Evolutionary conservation across 2,797 vertebrate genomes (phyloP).

Genomic region (Oceanodroma leucorhoa): DNA sequence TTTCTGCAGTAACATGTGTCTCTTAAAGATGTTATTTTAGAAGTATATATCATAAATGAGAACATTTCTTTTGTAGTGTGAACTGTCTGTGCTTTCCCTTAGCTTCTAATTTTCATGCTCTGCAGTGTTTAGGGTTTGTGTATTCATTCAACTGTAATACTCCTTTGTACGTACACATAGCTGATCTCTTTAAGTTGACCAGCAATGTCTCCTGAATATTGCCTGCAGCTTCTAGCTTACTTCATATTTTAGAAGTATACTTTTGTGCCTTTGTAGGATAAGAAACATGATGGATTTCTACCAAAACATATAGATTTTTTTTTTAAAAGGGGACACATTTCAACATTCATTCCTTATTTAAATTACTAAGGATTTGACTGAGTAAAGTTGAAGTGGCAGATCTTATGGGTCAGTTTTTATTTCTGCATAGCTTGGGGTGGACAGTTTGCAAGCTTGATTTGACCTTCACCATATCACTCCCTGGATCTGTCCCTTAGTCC

Average conservation of each 20-base stretch:
- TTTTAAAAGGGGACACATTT: background rate
- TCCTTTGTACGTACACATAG: background rate
- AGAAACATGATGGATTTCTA: background rate
- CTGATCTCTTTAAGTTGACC: background rate
- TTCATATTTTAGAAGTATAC: background rate
- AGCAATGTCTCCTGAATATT: background rate
- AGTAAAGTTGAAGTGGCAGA: background rate
- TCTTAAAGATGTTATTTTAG: background rate
- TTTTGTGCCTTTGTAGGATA: background rate
- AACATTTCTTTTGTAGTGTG: background rate
- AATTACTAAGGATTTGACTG: background rate
- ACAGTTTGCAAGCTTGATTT: background rate
- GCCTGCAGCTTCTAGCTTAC: background rate
- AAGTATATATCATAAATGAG: background rate
- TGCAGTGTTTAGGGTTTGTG: background rate
- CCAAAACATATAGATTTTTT: background rate
- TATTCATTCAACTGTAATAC: background rate
- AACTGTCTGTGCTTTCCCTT: background rate
- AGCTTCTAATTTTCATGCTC: background rate
- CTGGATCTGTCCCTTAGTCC: background rate
- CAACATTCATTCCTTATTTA: background rate
- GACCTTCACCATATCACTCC: background rate
- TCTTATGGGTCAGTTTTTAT: background rate
- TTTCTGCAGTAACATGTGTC: background rate
- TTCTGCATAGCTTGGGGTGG: background rate